Evolutionary conservation across 2,113 vertebrate genomes (phyloP).

Genomic region (Aspidoscelis tigris): DNA sequence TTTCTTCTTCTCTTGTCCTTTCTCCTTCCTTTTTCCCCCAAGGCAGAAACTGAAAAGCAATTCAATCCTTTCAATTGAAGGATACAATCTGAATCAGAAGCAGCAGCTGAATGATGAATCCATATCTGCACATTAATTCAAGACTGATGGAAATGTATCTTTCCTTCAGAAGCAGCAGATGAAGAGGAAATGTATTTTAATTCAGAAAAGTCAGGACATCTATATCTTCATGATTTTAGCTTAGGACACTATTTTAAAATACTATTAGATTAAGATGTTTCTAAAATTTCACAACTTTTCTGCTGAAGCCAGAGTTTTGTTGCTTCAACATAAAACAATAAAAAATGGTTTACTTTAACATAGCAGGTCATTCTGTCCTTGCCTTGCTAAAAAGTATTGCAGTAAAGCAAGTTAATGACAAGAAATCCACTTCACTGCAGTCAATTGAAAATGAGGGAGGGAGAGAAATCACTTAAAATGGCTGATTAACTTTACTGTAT

Average conservation of each 20-base stretch:
- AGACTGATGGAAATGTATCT: no score
- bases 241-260: not conserved
- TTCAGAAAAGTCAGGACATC: not conserved
- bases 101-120: no score
- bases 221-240: not conserved
- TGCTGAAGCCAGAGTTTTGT: not conserved
- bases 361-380: not conserved
- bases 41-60: no score
- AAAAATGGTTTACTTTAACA: not conserved
- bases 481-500: not conserved
- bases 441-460: not conserved
- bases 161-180: not conserved
- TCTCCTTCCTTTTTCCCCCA: no score
- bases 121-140: no score
- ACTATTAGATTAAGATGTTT: not conserved
- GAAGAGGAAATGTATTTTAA: not conserved
- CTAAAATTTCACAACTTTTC: not conserved
- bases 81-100: no score
- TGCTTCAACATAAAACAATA: not conserved
- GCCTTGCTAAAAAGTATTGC: not conserved
- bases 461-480: not conserved
- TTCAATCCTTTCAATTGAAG: no score
- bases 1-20: no score
- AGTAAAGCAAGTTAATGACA: not conserved
- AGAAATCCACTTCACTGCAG: not conserved